phyloP scores from a whole-genome alignment of 2,888 invertebrate genomes.

The Tigriopus californicus region DNA sequence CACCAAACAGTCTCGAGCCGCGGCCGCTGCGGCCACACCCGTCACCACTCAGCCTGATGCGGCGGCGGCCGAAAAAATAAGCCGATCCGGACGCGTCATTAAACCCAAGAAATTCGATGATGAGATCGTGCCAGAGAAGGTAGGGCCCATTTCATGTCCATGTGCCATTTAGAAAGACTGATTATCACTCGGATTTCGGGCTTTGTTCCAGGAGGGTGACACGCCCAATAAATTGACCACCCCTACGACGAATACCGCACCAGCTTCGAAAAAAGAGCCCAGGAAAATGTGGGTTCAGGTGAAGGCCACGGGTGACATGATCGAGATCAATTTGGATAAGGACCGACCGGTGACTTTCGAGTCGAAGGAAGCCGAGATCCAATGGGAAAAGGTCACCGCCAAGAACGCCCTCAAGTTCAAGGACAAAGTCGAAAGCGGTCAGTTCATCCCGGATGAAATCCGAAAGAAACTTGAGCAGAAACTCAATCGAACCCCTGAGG shows the following conservation, averaged over 20 bases:
- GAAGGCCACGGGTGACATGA: conserved; percentile 12
- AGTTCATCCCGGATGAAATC: conserved; percentile 7
- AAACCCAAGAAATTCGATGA: conserved; percentile 18
- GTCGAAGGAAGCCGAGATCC: conserved; percentile 8
- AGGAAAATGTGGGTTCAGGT: conserved; percentile 15
- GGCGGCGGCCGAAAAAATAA: conserved; percentile 22
- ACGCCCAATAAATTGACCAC: too few species aligned
- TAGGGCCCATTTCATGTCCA: too few species aligned
- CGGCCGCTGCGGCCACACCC: neutral
- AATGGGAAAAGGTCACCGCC: conserved; percentile 12
- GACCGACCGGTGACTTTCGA: conserved; percentile 2
- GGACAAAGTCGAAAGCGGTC: neutral
- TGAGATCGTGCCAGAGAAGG: neutral
- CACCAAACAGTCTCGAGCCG: neutral
- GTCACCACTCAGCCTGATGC: conserved; percentile 7
- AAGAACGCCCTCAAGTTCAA: conserved; percentile 14
- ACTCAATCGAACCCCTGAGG: neutral
- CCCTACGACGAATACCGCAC: too few species aligned
- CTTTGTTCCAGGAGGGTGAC: too few species aligned
- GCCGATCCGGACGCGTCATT: conserved; percentile 20
- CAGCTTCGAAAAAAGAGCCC: neutral
- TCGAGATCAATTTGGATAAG: conserved; percentile 15
- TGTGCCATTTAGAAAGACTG: too few species aligned
- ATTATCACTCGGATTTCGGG: too few species aligned
- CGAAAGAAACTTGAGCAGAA: conserved; percentile 1